Percentiles rank a stretch among this genome's conserved stretches.
Conservation (phyloP, 2,113 vertebrate genomes). For the Cyprinus carpio region DNA sequence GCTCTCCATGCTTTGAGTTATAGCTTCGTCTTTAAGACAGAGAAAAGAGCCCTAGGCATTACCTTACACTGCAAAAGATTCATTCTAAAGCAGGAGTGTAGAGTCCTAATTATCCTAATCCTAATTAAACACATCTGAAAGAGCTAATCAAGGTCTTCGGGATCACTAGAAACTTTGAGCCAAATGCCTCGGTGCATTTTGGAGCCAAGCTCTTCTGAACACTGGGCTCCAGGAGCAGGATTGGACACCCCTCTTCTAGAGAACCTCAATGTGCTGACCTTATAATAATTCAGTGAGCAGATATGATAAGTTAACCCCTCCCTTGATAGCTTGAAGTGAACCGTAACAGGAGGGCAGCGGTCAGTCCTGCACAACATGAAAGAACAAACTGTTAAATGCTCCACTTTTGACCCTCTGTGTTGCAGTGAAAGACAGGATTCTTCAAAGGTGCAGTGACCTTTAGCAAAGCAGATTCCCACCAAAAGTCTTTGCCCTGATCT, state of each 20-base stretch:
- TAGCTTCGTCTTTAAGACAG: neutral
- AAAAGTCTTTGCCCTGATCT: conserved; percentile 26
- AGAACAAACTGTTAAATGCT: conserved; percentile 36
- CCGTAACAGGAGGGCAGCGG: neutral
- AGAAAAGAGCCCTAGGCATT: neutral
- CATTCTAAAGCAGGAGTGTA: neutral
- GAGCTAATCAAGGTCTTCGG: neutral
- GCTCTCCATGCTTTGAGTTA: neutral
- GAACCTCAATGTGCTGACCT: conserved; percentile 5
- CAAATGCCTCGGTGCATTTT: neutral
- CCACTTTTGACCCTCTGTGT: conserved; percentile 43
- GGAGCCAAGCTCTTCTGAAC: neutral
- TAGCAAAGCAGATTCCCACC: conserved; percentile 30
- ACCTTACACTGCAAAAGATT: neutral
- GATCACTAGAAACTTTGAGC: neutral
- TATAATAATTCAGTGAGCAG: conserved; percentile 35
- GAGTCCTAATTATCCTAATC: neutral
- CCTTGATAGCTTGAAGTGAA: conserved; percentile 9
- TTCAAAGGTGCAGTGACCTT: conserved; percentile 57
- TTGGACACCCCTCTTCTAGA: neutral
- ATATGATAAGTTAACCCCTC: conserved; percentile 36
- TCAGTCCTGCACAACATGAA: conserved; percentile 40
- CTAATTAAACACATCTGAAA: neutral
- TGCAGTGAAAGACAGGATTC: conserved; percentile 45
- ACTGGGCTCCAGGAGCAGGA: neutral